phyloP scores from a whole-genome alignment of 2,113 vertebrate species.

The Lampris incognitus region DNA sequence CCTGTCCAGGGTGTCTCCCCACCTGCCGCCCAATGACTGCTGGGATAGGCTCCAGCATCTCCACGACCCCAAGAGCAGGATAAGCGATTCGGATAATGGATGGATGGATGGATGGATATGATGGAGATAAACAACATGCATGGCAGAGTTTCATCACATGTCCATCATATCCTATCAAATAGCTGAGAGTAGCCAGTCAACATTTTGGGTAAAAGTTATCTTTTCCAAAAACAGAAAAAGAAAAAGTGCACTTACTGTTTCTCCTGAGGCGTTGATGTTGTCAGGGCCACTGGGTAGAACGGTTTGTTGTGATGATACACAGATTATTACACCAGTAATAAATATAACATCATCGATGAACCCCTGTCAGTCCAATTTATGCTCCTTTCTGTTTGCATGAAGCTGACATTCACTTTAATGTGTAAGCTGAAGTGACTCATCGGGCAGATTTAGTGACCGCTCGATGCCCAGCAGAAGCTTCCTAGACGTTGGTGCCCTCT shows the following conservation, averaged over 20 bases:
- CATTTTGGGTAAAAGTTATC: background rate
- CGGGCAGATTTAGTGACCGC: constrained; percentile 39
- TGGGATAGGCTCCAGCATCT: too few relatives aligned
- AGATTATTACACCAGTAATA: background rate
- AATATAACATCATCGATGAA: constrained; percentile 5
- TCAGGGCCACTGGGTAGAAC: constrained; percentile 11
- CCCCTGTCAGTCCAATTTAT: constrained; percentile 2
- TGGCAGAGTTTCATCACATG: too few relatives aligned
- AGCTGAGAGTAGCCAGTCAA: too few relatives aligned
- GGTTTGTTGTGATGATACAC: background rate
- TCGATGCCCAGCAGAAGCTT: constrained; percentile 51
- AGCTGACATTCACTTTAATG: constrained; percentile 39
- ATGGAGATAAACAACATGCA: too few relatives aligned
- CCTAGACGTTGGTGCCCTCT: constrained; percentile 43
- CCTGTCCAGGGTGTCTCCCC: too few relatives aligned
- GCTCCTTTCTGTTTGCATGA: background rate
- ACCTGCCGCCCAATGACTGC: too few relatives aligned
- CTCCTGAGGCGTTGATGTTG: background rate
- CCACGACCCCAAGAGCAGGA: too few relatives aligned
- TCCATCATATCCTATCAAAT: too few relatives aligned
- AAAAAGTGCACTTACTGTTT: background rate
- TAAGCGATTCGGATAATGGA: too few relatives aligned
- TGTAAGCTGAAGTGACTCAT: constrained; percentile 33
- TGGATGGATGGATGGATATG: background rate
- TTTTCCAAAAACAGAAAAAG: background rate